Base-by-base conservation (phyloP, 2,888 invertebrate species). In the Dendrolimus houi region DNA sequence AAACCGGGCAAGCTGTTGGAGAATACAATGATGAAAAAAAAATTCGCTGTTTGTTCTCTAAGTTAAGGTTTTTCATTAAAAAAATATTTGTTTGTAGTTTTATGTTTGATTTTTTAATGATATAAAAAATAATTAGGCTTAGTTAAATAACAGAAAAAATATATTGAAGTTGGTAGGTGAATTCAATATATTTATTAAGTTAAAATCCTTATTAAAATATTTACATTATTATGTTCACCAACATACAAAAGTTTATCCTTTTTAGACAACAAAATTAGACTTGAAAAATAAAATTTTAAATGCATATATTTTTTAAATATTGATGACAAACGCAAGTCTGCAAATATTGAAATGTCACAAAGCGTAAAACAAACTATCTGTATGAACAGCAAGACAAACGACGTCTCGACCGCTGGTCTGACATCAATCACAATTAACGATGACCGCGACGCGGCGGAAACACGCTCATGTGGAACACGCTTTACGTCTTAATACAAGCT, bases 401-500 rank as follows among this genome's bases (percentile, higher is more conserved):
- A 85, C 77, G 76, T 65, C 68, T 74, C 72, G 74, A 77, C 77
- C 75, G 71, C 70, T 67, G 69, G 66, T 64, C 66, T 58, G 58
- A 64, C 81, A 86, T 89, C 85, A 75, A 86, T 89, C 86, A 87
- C 87, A 88, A 89, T 88, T 88, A 88, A 82, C 68, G 76, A 71
- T 71, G 76, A 73, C 73, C 75, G 65, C 70, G 71, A 63, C 65
- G 67, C 67, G 69, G 63, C 59, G 29, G 57, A 52, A 55, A 54
- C 62, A 66, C 61, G 73, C 66, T 63, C 65, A 70, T 71, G 66
- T 69, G 70, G 64, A 70, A 63, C 67, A 63, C 59, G 61, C 70
- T 72, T 72, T 69, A 67, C 67, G 67, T 70, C 64, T 59, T 60
- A 57, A 62, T 67, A 56, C 57, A 52, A 61, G 63, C 53, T 53